Evolutionary conservation across 2,113 vertebrate species (phyloP).

Genomic region (Oophaga pumilio): DNA sequence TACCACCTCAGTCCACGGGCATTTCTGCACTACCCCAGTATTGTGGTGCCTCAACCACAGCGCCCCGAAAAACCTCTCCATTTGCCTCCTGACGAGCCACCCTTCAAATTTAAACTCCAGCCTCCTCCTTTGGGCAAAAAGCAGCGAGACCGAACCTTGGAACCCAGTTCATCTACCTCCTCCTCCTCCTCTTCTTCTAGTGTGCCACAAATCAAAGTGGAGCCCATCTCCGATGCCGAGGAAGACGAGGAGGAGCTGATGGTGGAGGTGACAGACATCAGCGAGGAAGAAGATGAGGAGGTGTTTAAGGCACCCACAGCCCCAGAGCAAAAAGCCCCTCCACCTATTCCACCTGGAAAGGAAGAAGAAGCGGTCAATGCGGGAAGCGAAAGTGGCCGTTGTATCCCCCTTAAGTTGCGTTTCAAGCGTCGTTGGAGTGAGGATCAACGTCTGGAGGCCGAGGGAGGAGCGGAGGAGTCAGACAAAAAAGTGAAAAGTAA

Average conservation of each 20-base stretch:
- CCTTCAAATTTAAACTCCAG: constrained; percentile 93
- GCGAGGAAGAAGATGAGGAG: constrained; percentile 83
- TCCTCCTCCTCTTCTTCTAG: constrained; percentile 66
- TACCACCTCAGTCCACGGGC: constrained; percentile 92
- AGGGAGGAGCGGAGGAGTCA: constrained; percentile 72
- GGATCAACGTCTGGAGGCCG: constrained; percentile 86
- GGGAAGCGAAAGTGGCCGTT: constrained; percentile 67
- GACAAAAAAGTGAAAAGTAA: constrained; percentile 82
- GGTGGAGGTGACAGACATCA: constrained; percentile 91
- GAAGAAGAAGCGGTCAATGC: constrained; percentile 60
- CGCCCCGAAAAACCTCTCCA: constrained; percentile 75
- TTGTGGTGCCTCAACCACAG: constrained; percentile 87
- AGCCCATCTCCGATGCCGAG: constrained; percentile 83
- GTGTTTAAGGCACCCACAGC: constrained; percentile 87
- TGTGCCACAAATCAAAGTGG: constrained; percentile 85
- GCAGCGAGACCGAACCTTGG: constrained; percentile 72
- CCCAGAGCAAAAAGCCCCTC: constrained; percentile 62
- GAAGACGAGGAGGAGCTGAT: constrained; percentile 83
- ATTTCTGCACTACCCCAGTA: constrained; percentile 90
- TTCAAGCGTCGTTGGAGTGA: constrained; percentile 93
- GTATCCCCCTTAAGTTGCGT: constrained; percentile 88
- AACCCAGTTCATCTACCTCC: constrained; percentile 30
- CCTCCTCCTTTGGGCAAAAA: constrained; percentile 85
- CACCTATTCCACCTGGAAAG: constrained; percentile 36
- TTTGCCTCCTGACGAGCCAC: constrained; percentile 70